Percentiles rank a stretch among this genome's conserved stretches.
phyloP scores from a whole-genome alignment of 2,113 vertebrate genomes.

The Chaetodon trifascialis region DNA sequence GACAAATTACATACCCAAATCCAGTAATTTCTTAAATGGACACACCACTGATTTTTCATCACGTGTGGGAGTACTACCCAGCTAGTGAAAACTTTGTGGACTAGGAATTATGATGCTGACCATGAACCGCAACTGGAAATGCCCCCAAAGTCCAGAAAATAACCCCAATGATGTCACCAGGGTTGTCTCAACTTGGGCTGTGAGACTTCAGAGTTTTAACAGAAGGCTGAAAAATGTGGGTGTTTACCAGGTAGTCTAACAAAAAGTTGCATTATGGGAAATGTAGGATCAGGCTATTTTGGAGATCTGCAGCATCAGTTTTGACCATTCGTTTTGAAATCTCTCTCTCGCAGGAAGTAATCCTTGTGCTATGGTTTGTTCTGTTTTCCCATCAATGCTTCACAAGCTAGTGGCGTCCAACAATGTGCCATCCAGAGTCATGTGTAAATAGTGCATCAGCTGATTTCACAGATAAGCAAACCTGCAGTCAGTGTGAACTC shows the following conservation, averaged over 20 bases:
- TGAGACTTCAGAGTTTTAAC: background rate
- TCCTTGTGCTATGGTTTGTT: background rate
- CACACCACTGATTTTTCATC: no score
- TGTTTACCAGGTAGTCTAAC: no score
- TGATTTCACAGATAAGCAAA: slow-evolving; percentile 3
- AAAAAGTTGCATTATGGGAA: no score
- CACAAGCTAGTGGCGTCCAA: background rate
- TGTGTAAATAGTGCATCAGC: background rate
- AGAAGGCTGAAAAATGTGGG: background rate
- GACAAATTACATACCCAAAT: no score
- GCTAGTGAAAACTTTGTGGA: no score
- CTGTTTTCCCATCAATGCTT: background rate
- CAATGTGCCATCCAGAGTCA: background rate
- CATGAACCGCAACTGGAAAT: background rate
- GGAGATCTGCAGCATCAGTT: background rate
- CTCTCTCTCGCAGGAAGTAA: background rate
- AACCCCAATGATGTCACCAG: no score
- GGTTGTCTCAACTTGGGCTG: background rate
- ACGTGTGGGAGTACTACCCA: no score
- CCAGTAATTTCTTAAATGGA: no score
- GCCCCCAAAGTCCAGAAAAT: background rate
- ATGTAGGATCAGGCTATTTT: background rate
- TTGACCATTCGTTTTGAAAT: background rate
- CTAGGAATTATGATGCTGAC: no score
- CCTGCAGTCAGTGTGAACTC: background rate